A percentile compares a stretch with the other conserved stretches of the same genome.
Conservation (phyloP, 1,140 invertebrate genomes). For the Anastrepha ludens region DNA sequence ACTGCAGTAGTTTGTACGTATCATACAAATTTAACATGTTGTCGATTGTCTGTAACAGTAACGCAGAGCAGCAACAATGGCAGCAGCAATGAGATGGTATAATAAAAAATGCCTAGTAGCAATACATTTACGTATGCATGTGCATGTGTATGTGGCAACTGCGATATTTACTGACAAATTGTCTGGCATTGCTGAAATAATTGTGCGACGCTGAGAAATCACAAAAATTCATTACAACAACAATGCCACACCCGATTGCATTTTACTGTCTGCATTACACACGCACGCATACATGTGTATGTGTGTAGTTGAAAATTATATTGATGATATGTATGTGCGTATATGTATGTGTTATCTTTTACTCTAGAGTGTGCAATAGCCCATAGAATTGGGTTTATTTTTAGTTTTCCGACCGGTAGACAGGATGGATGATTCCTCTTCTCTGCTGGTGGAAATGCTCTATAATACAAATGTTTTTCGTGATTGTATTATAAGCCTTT, state of each 20-base stretch:
- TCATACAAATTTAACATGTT: not conserved
- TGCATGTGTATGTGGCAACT: not conserved
- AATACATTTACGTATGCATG: not conserved
- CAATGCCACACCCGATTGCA: slow-evolving; percentile 8
- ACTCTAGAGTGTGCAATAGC: not conserved
- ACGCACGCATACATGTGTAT: not conserved
- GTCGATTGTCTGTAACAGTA: slow-evolving; percentile 20
- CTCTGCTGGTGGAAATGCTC: too few relatives aligned
- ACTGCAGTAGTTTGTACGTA: slow-evolving; percentile 9
- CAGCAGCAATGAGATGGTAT: slow-evolving; percentile 16
- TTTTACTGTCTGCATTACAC: slow-evolving; percentile 3
- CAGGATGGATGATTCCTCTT: too few relatives aligned
- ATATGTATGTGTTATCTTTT: not conserved
- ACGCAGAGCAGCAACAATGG: not conserved
- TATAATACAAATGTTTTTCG: too few relatives aligned
- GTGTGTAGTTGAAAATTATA: slow-evolving; percentile 28
- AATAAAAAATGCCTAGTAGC: not conserved
- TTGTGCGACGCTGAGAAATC: slow-evolving; percentile 52
- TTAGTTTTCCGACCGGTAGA: not conserved
- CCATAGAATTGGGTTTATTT: not conserved
- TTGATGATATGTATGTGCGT: not conserved
- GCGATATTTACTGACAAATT: slow-evolving; percentile 74
- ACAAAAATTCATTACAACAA: slow-evolving; percentile 37
- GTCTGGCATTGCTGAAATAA: slow-evolving; percentile 70
- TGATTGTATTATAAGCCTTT: too few relatives aligned